Percentiles rank a stretch among this genome's conserved stretches.
Evolutionary conservation across 2,888 invertebrate species (phyloP).

Genomic region (Cantharis flavilabris): DNA sequence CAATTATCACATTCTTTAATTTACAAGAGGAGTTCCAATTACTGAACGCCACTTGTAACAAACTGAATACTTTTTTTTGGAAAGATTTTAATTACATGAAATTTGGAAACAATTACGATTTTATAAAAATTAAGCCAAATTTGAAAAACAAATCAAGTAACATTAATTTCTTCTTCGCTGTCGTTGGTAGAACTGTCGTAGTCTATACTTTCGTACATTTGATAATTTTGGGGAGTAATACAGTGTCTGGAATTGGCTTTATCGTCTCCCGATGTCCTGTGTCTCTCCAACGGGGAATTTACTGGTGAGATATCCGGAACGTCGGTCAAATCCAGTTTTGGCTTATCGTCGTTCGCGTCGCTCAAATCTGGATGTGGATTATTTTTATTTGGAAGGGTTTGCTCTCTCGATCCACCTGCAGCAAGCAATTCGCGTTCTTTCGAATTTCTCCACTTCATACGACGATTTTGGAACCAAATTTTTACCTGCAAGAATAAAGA

Average conservation of each 20-base stretch:
- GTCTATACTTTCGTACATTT: constrained; percentile 55
- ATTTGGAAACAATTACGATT: background rate
- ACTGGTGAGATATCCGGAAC: constrained; percentile 63
- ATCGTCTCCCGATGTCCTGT: constrained; percentile 32
- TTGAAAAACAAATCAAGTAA: constrained; percentile 70
- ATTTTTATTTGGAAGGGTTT: constrained; percentile 94
- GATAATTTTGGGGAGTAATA: constrained; percentile 41
- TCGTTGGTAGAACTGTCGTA: constrained; percentile 61
- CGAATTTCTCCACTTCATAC: constrained; percentile 99
- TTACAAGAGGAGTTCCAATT: background rate
- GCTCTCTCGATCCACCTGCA: constrained; percentile 90
- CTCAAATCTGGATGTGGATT: constrained; percentile 95
- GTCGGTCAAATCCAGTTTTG: constrained; percentile 65
- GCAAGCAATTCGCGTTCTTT: constrained; percentile 94
- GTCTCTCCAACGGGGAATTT: constrained; percentile 47
- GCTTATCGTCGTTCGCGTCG: constrained; percentile 83
- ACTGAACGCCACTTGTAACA: background rate
- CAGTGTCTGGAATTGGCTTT: constrained; percentile 29
- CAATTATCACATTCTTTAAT: constrained; percentile 1
- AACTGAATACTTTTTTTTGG: background rate
- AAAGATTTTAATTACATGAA: background rate
- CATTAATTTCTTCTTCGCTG: constrained; percentile 83
- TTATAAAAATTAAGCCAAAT: constrained; percentile 1
- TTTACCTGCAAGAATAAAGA: constrained; percentile 66
- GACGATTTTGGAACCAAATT: constrained; percentile 95